These are phyloP conservation scores for Loriculus beryllinus DNA, from an alignment of 2,797 vertebrate species.

Conservation along the genomic window DNA sequence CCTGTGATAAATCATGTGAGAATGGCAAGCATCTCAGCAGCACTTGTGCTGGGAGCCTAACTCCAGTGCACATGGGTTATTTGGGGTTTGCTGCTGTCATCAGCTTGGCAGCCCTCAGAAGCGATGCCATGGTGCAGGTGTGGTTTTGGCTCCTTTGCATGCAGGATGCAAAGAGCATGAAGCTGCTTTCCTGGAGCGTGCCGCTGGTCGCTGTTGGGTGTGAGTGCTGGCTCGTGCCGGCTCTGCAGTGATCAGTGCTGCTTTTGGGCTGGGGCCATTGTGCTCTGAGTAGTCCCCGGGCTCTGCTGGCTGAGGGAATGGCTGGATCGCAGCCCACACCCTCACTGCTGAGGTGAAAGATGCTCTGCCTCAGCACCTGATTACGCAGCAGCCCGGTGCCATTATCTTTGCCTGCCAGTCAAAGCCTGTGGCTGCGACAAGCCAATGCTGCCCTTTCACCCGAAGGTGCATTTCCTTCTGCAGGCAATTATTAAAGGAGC, in stretches of 20 bases:
- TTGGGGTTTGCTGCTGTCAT: slow-evolving; percentile 5
- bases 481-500: neutral
- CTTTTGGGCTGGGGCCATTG: neutral
- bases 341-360: neutral
- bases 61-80: neutral
- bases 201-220: neutral
- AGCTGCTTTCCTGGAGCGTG: neutral
- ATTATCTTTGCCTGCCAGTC: accelerated
- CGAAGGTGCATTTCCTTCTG: neutral
- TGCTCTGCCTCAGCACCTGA: neutral
- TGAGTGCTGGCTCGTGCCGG: accelerated
- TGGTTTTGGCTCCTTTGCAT: neutral
- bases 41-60: neutral
- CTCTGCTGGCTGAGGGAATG: neutral
- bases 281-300: neutral
- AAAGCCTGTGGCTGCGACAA: neutral
- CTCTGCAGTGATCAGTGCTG: accelerated
- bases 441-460: accelerated
- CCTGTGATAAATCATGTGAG: accelerated
- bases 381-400: accelerated
- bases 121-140: neutral
- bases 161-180: neutral
- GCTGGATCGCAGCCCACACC: neutral
- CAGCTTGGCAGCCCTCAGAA: neutral
- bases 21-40: neutral